phyloP scores from a whole-genome alignment of 2,888 invertebrate species.

The Piscicola geometra region DNA sequence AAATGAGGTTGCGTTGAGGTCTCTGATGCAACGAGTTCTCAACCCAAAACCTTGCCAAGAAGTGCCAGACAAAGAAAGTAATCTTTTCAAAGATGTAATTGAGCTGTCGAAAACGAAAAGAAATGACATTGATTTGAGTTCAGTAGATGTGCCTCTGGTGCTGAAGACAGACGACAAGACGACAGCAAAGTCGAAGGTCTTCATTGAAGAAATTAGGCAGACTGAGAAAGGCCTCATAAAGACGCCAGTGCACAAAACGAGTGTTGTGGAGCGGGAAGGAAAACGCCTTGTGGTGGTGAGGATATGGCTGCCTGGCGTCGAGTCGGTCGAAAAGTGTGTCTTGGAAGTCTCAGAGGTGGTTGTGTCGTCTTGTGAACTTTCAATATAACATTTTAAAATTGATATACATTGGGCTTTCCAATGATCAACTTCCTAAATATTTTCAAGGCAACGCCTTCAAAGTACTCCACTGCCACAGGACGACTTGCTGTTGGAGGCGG shows the following conservation, averaged over 20 bases:
- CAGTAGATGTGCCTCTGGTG: too few relatives aligned
- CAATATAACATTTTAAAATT: too few relatives aligned
- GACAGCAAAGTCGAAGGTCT: conserved; percentile 2
- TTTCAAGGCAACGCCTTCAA: background rate
- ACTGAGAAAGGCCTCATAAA: background rate
- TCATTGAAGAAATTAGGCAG: conserved; percentile 13
- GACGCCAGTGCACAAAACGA: background rate
- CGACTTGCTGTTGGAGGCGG: background rate
- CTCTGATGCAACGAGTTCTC: background rate
- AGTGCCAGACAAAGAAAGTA: background rate
- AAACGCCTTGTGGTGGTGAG: background rate
- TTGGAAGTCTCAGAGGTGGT: conserved; percentile 18
- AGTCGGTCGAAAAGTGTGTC: background rate
- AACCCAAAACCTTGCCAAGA: background rate
- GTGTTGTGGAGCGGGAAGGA: background rate
- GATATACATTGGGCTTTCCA: too few relatives aligned
- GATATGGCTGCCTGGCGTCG: conserved; percentile 12
- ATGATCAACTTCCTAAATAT: background rate
- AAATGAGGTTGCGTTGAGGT: background rate
- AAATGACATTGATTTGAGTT: too few relatives aligned
- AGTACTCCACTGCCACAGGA: background rate
- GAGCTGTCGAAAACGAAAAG: background rate
- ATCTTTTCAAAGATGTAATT: background rate
- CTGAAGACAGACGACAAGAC: background rate
- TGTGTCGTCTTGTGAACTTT: too few relatives aligned